Base-by-base conservation (phyloP, 2,113 vertebrate species). In the Kryptolebias marmoratus region DNA sequence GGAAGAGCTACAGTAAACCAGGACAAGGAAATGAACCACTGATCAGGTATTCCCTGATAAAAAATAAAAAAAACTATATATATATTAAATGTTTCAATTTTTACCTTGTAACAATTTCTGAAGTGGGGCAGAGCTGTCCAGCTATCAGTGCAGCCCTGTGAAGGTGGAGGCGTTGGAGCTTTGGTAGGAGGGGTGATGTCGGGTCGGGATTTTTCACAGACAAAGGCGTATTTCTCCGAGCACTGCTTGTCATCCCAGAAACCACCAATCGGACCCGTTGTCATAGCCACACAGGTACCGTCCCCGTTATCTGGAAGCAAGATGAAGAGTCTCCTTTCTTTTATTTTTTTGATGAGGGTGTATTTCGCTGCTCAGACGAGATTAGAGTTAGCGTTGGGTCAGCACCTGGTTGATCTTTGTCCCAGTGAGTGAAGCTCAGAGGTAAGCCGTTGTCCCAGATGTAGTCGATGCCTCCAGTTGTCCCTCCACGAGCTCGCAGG, bases 181-280 rank as follows among this genome's bases (percentile, higher is more conserved):
- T 27, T 68, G 5, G 94, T 92, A 32, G 94, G 93, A 0, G 94
- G 94, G 52, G 83, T 83, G 68, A 94, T 88, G 76, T 93, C 94
- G 0, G 92, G 79, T 63, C 94, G 79, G 39, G 52, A 1, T 65
- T 83, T 89, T 81, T 95, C 94, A 57, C 94, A 95, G 49, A 94
- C 15, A 57, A 94, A 94, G 4, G 75, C 31, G 32, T 82, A 68
- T 6, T 83, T 63, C 11, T 91, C 85, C 1, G 31, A 55, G 63
- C 94, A 95, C 39, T 70, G 18, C 81, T 84, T 85, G 79, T 93
- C 93, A 32, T 91, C 85, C 94, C 94, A 95, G 86, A 95, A 94
- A 42, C 93, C 94, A 1, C 93, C 85, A 2, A 87, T 52, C 28
- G 64, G 67, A 12, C 86, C 90, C 1, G 94, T 71, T 1, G 92